Evolutionary conservation across 30 jellyfish, hydroid and myxozoan species (phyloP).

Genomic region (Aurelia coerulea): DNA sequence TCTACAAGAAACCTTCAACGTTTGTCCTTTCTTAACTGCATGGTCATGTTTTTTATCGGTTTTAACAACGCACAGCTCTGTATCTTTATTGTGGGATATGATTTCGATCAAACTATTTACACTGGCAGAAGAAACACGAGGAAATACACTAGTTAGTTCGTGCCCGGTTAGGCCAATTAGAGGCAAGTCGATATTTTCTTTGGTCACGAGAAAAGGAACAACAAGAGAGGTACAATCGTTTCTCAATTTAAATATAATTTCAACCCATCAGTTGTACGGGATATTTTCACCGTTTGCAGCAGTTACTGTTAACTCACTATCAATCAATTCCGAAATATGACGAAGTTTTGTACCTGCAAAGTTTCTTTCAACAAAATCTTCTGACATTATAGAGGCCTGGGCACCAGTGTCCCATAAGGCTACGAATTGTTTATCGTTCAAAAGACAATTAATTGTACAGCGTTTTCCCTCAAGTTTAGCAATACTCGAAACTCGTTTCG

Average conservation of each 20-base stretch:
- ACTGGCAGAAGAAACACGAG: slow-evolving; percentile 6
- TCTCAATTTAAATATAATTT: slow-evolving; percentile 14
- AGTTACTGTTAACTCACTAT: slow-evolving; percentile 23
- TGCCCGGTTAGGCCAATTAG: slow-evolving; percentile 19
- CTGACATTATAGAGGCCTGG: slow-evolving; percentile 24
- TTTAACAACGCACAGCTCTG: slow-evolving; percentile 19
- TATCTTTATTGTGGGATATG: not conserved
- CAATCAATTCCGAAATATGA: slow-evolving; percentile 4
- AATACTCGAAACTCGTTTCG: slow-evolving; percentile 12
- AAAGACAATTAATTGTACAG: slow-evolving; percentile 28
- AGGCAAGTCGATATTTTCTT: slow-evolving; percentile 24
- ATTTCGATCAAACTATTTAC: slow-evolving; percentile 9
- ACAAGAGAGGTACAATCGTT: slow-evolving; percentile 17
- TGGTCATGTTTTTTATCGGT: slow-evolving; percentile 6
- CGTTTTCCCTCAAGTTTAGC: slow-evolving; percentile 24
- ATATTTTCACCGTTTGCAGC: slow-evolving; percentile 40
- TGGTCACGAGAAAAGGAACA: slow-evolving; percentile 44
- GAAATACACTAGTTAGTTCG: slow-evolving; percentile 27
- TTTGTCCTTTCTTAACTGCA: slow-evolving; percentile 5
- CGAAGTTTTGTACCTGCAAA: slow-evolving; percentile 1
- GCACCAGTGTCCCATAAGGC: slow-evolving; percentile 49
- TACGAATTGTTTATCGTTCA: not conserved
- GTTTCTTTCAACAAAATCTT: slow-evolving; percentile 4
- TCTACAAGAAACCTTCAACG: slow-evolving; percentile 16
- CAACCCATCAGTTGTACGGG: slow-evolving; percentile 43